Evolutionary conservation across 2,113 vertebrate species (phyloP), one percentile per base, ranked within the genome.

Genomic region (Microtus richardsoni): DNA sequence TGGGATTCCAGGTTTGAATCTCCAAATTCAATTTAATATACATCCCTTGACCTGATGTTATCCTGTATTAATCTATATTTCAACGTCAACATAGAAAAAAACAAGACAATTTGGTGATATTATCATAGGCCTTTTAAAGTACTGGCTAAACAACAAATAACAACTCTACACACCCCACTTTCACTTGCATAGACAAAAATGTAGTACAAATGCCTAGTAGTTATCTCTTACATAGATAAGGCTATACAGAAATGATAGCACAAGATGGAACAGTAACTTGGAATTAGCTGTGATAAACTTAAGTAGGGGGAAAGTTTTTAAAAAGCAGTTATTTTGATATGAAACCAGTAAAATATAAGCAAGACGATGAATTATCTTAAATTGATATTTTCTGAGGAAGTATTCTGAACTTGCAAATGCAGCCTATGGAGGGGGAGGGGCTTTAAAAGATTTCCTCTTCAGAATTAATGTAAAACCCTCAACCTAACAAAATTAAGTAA

Each of bases 391-490:
- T 62, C n/a, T 94, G 36, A 82, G 8, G 79, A 44, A 85, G 14
- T 87, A 36, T 78, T 83, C 64, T 94, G 71, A 94, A 91, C 30
- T 62, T 88, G 79, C 7, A 66, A 91, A 89, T 95, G 52, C 95
- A n/a, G 77, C 91, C 91, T 47, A 28, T 66, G 16, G 44, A 44
- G 44, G 44, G 33, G 28, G 41, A 16, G 4, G 62, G 13, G 4
- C 79, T 88, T 89, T 80, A 92, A 95, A 96, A n/a, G 28, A 11
- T 89, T 88, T 94, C 16, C 74, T 96, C 78, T 92, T 88, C 28
- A 80, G 36, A 80, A 95, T 49, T 86, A 39, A 66, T 47, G 0
- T 71, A 60, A 96, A 96, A 73, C 28, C n/a, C 49, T 94, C 60
- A 36, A 30, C 16, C 49, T 92, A 73, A 95, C 24, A 94, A 83